Evolutionary conservation across 1,140 invertebrate genomes (phyloP).

Genomic region (Stenopsyche tienmushanensis): DNA sequence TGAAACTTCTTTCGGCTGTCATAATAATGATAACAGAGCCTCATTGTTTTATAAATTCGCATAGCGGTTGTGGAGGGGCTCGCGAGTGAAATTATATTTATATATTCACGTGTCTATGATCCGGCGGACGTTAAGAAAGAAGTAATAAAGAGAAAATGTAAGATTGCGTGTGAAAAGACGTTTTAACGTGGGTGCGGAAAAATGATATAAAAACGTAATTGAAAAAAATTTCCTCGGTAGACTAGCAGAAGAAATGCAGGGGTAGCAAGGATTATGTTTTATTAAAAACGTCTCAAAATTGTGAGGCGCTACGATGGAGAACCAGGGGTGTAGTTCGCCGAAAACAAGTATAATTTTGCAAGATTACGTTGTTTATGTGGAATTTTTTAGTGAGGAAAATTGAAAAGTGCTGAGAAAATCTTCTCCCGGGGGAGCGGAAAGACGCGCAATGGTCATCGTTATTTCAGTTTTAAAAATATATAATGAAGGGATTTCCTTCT

Average conservation of each 20-base stretch:
- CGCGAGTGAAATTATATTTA: slow-evolving; percentile 6
- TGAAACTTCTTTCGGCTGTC: neutral
- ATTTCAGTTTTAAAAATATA: no score
- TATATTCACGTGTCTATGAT: slow-evolving; percentile 18
- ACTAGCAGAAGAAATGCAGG: slow-evolving; percentile 3
- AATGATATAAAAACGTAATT: slow-evolving; percentile 23
- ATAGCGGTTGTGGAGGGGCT: neutral
- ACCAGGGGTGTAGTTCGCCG: neutral
- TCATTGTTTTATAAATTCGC: neutral
- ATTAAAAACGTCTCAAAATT: slow-evolving; percentile 24
- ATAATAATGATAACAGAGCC: neutral
- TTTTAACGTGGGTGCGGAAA: slow-evolving; percentile 2
- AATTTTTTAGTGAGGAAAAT: slow-evolving; percentile 15
- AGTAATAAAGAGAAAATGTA: slow-evolving; percentile 26
- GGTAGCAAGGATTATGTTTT: slow-evolving; percentile 14
- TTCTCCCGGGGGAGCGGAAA: neutral
- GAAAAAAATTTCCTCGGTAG: slow-evolving; percentile 13
- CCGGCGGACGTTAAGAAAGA: slow-evolving; percentile 19
- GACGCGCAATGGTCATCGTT: neutral
- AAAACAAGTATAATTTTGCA: slow-evolving; percentile 8
- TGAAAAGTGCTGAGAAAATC: slow-evolving; percentile 4
- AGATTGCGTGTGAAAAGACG: slow-evolving; percentile 25
- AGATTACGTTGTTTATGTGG: slow-evolving; percentile 20
- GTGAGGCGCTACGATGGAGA: neutral
- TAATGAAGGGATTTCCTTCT: no score